Evolutionary conservation across 1,140 invertebrate genomes (phyloP).

Genomic region (Neodiprion virginianus): DNA sequence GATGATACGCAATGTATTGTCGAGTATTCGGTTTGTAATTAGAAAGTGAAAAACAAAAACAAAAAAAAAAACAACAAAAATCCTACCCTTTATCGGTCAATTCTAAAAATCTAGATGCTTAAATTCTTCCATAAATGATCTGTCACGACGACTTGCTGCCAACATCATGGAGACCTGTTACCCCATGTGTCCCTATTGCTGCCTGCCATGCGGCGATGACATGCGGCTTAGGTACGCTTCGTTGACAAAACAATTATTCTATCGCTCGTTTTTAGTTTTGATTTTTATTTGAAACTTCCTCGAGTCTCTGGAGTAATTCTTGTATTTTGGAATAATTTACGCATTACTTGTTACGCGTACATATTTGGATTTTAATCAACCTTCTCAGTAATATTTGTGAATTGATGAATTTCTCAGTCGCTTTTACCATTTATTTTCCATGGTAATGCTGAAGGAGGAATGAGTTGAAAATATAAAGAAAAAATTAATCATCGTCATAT

Average conservation of each 20-base stretch:
- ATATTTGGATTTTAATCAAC: too few species aligned
- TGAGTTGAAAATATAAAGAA: too few species aligned
- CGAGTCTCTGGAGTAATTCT: neutral
- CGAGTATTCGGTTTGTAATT: neutral
- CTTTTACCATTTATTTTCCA: too few species aligned
- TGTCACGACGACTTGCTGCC: neutral
- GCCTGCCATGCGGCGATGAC: conserved; percentile 33
- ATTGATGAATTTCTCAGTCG: too few species aligned
- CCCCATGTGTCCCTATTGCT: conserved; percentile 31
- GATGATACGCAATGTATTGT: neutral
- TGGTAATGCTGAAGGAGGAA: too few species aligned
- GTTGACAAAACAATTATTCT: conserved; percentile 2
- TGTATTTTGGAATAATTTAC: too few species aligned
- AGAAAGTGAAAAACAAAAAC: too few species aligned
- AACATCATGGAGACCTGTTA: conserved; percentile 23
- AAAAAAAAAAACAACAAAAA: neutral
- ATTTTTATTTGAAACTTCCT: neutral
- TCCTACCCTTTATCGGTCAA: neutral
- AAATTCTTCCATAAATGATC: neutral
- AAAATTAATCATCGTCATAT: too few species aligned
- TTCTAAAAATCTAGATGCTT: too few species aligned
- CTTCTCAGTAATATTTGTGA: too few species aligned
- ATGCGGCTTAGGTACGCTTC: conserved; percentile 36
- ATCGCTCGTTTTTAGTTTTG: neutral
- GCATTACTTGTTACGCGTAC: too few species aligned